phyloP scores from a whole-genome alignment of 2,888 invertebrate genomes.

The Orthosia cruda region DNA sequence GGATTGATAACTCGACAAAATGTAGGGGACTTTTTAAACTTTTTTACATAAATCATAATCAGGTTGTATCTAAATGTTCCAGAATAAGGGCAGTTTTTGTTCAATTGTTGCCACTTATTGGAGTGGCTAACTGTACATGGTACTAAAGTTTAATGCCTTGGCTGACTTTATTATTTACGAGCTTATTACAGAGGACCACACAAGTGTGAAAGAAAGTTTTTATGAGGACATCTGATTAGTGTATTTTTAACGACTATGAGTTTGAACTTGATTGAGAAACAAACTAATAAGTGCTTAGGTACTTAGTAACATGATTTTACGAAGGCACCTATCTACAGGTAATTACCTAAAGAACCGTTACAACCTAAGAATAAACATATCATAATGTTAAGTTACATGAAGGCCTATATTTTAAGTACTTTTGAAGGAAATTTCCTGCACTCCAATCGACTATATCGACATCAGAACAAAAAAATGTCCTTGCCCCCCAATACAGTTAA shows the following conservation, averaged over 20 bases:
- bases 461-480: no score
- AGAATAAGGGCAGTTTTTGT: neutral
- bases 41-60: no score
- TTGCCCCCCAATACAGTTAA: no score
- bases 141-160: conserved; percentile 45
- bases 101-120: neutral
- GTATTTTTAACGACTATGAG: neutral
- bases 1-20: no score
- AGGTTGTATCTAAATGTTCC: no score
- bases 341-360: no score
- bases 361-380: no score
- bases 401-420: neutral
- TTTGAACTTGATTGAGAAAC: neutral
- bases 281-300: neutral
- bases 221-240: conserved; percentile 27
- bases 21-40: no score
- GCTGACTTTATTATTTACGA: conserved; percentile 49
- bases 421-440: neutral
- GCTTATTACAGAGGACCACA: conserved; percentile 46
- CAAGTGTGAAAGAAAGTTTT: conserved; percentile 27
- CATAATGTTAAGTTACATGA: neutral
- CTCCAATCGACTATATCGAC: neutral
- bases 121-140: conserved; percentile 11
- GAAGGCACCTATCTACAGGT: no score
- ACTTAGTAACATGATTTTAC: neutral